Conservation (phyloP, 1,140 invertebrate species). For the Trichogramma pretiosum region DNA sequence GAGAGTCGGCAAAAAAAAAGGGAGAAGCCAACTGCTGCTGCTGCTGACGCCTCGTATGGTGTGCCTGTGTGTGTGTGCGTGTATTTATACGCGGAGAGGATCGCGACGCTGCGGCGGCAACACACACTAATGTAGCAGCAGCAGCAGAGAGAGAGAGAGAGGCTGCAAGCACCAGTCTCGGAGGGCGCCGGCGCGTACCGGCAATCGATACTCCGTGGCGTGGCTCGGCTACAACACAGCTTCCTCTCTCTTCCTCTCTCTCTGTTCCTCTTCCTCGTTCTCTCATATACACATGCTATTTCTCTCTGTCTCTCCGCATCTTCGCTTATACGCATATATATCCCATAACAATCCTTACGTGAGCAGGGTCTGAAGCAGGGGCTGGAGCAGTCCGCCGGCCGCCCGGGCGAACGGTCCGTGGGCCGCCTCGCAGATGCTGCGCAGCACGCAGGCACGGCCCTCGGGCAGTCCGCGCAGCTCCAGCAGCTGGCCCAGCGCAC, state of each 20-base stretch:
- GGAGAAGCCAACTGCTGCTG: no score
- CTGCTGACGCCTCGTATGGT: no score
- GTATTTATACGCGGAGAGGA: no score
- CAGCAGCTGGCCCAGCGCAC: constrained; percentile 28
- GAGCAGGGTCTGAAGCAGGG: constrained; percentile 41
- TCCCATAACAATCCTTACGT: no score
- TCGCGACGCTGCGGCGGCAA: not conserved
- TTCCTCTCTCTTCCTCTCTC: no score
- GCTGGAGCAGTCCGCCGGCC: constrained; percentile 42
- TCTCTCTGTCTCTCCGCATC: no score
- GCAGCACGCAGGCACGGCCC: constrained; percentile 40
- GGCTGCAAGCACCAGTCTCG: constrained; percentile 1
- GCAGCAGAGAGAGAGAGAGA: not conserved
- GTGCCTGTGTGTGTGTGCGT: no score
- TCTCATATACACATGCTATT: no score
- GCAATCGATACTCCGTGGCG: constrained; percentile 12
- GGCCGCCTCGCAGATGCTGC: constrained; percentile 43
- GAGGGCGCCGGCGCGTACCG: constrained; percentile 1
- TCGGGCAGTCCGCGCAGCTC: constrained; percentile 33
- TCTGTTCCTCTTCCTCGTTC: no score
- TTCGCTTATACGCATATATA: no score
- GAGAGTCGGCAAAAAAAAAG: no score
- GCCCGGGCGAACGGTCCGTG: constrained; percentile 35
- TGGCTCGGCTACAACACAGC: no score
- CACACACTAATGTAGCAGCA: not conserved